phyloP scores from a whole-genome alignment of 2,113 vertebrate genomes.

The Sinocyclocheilus maitianheensis region DNA sequence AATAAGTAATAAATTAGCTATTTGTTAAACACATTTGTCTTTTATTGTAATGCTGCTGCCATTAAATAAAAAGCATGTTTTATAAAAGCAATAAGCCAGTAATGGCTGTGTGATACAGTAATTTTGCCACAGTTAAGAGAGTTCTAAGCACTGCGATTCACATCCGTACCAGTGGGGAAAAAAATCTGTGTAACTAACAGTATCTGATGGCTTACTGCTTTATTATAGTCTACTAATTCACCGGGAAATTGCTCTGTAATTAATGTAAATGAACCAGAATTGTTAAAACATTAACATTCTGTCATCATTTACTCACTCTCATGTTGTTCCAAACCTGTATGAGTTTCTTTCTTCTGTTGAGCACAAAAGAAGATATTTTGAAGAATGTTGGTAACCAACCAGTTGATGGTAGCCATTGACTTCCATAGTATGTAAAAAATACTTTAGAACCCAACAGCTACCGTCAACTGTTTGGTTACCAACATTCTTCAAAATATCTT shows the following conservation, averaged over 20 bases:
- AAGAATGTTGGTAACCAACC: too few relatives aligned
- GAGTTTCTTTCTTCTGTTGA: too few relatives aligned
- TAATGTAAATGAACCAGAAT: neutral
- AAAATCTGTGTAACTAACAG: neutral
- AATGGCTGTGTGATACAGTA: neutral
- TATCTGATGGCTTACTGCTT: neutral
- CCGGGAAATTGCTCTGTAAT: neutral
- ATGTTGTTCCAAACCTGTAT: too few relatives aligned
- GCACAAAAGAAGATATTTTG: too few relatives aligned
- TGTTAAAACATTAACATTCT: neutral
- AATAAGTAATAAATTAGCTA: neutral
- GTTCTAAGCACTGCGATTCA: neutral
- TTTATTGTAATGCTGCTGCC: neutral
- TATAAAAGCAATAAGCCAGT: neutral
- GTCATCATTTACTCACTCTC: too few relatives aligned
- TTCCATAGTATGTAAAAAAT: too few relatives aligned
- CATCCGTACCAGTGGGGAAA: neutral
- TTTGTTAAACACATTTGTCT: neutral
- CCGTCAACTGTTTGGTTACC: too few relatives aligned
- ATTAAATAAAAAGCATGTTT: neutral
- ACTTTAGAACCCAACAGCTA: too few relatives aligned
- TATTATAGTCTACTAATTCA: neutral
- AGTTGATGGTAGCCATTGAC: too few relatives aligned
- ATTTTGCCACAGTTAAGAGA: neutral
- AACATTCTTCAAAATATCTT: too few relatives aligned